Evolutionary conservation across 2,888 invertebrate genomes (phyloP).

Genomic region (Ethmia dodecea): DNA sequence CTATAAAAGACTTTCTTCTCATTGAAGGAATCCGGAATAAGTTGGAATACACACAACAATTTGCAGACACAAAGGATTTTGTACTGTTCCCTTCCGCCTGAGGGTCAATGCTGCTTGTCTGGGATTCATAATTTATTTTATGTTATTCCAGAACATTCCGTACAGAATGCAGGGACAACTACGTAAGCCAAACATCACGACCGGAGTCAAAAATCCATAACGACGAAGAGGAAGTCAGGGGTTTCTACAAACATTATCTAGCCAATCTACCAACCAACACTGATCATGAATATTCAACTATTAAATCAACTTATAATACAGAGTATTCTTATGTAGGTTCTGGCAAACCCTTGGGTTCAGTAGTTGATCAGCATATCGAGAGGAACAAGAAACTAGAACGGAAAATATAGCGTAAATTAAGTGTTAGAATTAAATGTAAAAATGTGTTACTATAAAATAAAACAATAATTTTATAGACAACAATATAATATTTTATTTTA

Average conservation of each 20-base stretch:
- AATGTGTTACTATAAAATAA: too few species aligned
- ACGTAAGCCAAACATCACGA: conserved; percentile 29
- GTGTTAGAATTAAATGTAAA: too few species aligned
- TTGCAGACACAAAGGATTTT: too few species aligned
- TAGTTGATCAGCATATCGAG: conserved; percentile 41
- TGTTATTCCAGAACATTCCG: conserved; percentile 44
- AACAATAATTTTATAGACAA: too few species aligned
- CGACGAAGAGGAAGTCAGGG: conserved; percentile 42
- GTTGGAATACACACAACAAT: too few species aligned
- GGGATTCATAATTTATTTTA: too few species aligned
- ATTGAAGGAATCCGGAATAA: too few species aligned
- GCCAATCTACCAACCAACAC: conserved; percentile 36
- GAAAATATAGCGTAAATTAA: too few species aligned
- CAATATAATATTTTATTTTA: too few species aligned
- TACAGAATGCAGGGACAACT: conserved; percentile 58
- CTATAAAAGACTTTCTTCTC: too few species aligned
- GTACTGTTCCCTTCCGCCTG: too few species aligned
- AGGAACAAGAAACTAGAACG: conserved; percentile 43
- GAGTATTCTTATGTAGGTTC: conserved; percentile 47
- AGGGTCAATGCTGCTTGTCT: too few species aligned
- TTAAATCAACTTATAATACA: conserved; percentile 31
- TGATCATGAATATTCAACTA: conserved; percentile 30
- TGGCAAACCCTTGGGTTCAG: conserved; percentile 44
- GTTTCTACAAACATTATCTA: conserved; percentile 32
- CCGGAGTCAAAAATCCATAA: conserved; percentile 39